Evolutionary conservation across 2,888 invertebrate genomes (phyloP).

Genomic region (Bombyx huttoni): DNA sequence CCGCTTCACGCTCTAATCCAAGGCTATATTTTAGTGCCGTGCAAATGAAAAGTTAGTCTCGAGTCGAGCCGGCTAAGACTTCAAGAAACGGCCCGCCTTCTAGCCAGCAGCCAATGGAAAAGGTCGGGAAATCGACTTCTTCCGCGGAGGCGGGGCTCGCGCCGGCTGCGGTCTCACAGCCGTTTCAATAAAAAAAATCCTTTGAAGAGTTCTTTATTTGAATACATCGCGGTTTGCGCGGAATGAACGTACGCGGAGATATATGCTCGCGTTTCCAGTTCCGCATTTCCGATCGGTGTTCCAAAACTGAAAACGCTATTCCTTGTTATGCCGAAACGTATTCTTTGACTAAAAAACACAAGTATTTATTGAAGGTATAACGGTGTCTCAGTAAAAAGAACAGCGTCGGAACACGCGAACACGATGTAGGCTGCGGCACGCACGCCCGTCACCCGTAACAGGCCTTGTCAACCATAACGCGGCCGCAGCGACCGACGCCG

Average conservation of each 20-base stretch:
- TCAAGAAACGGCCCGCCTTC: constrained; percentile 56
- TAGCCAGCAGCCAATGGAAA: constrained; percentile 63
- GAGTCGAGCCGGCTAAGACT: constrained; percentile 31
- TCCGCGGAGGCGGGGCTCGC: constrained; percentile 59
- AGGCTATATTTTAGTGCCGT: constrained; percentile 64
- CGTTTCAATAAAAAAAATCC: constrained; percentile 63
- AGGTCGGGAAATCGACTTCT: constrained; percentile 65
- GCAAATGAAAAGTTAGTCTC: constrained; percentile 70
- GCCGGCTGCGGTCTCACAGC: constrained; percentile 51
- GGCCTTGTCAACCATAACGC: constrained; percentile 69
- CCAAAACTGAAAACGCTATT: background rate
- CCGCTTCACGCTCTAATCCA: constrained; percentile 58
- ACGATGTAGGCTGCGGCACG: constrained; percentile 31
- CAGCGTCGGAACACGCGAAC: constrained; percentile 28
- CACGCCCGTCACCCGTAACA: constrained; percentile 50
- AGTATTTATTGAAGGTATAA: no score
- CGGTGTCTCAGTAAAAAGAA: background rate
- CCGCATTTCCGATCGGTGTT: background rate
- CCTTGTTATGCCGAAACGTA: no score
- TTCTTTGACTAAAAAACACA: no score
- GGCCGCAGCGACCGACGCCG: constrained; percentile 43
- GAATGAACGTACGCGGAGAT: constrained; percentile 14
- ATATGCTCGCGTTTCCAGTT: background rate
- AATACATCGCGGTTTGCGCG: constrained; percentile 44
- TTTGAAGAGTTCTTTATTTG: constrained; percentile 64